A percentile compares a stretch with the other conserved stretches of the same genome.
These are phyloP conservation scores for Salmo trutta DNA, from an alignment of 2,797 vertebrate genomes.

Conservation along the genomic window DNA sequence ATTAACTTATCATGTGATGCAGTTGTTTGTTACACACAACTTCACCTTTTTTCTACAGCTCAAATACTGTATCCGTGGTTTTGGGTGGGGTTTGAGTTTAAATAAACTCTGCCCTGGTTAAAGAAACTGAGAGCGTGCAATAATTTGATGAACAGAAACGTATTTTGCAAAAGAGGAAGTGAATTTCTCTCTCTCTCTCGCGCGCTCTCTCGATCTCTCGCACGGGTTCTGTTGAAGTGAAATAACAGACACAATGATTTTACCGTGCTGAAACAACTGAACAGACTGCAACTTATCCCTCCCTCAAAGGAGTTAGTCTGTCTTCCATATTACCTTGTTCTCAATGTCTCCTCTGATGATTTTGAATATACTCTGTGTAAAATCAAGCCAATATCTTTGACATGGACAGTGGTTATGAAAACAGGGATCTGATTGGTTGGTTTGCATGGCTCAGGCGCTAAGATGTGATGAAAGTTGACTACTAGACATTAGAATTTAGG, in stretches of 20 bases:
- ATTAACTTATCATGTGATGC: too few species aligned
- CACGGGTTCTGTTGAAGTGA: slow-evolving; percentile 47
- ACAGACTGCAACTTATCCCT: slow-evolving; percentile 38
- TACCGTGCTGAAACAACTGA: slow-evolving; percentile 44
- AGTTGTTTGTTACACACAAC: neutral
- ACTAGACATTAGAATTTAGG: slow-evolving; percentile 1
- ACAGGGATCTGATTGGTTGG: slow-evolving; percentile 32
- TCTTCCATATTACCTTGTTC: slow-evolving; percentile 49
- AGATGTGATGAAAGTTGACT: slow-evolving; percentile 26
- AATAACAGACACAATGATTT: slow-evolving; percentile 57
- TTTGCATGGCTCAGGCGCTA: slow-evolving; percentile 25
- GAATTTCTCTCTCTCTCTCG: slow-evolving; percentile 31
- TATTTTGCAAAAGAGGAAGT: slow-evolving; percentile 37
- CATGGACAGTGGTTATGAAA: slow-evolving; percentile 39
- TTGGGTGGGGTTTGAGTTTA: slow-evolving; percentile 24
- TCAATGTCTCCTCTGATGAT: slow-evolving; percentile 49
- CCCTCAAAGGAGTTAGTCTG: slow-evolving; percentile 50
- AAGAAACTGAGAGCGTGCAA: slow-evolving; percentile 15
- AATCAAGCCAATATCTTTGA: slow-evolving; percentile 47
- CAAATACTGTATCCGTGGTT: too few species aligned
- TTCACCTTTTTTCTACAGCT: too few species aligned
- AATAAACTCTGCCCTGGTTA: slow-evolving; percentile 17
- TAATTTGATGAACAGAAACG: slow-evolving; percentile 38
- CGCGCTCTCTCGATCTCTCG: neutral
- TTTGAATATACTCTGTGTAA: slow-evolving; percentile 36